Base-by-base conservation (phyloP, 2,797 vertebrate species). In the Pipistrellus nathusii region DNA sequence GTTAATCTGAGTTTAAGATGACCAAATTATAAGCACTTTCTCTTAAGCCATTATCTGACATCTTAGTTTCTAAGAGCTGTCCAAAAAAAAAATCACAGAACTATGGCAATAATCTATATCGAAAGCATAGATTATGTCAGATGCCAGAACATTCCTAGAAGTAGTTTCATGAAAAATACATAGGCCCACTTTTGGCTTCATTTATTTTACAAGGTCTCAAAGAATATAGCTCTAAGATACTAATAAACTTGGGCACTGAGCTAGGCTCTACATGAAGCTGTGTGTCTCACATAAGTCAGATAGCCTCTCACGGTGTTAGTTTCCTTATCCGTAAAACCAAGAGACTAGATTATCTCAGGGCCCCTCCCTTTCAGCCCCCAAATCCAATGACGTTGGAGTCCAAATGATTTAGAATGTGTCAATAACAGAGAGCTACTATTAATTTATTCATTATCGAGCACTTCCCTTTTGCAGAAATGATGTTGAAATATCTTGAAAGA, bases 351-450 rank as follows among this genome's bases (percentile, higher is more conserved):
- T 18, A 90, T 48, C 46, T 83, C 75, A 72, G 71, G 12, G 51
- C 38, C 11, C 25, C 6, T 85, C 41, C 13, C 53, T 91, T 78
- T 83, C 21, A 90, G 21, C 6, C 17, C 75, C 66, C 46, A 83
- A 87, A 77, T 66, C 46, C 46, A 90, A n/a, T 76, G 41, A 77
- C 30, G 15, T 90, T 83, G 82, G 5, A 2, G 53, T 78, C 87
- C 55, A 86, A n/a, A 69, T 90, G 91, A 87, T 76, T 87, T 38
- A 87, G 80, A 78, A 89, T 59, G 53, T 69, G 93, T 81, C 32
- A 73, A 4, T 83, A 85, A 59, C 55, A 85, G 77, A 90, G 18
- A 72, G 20, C 27, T 46, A 73, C 57, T 51, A 80, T 48, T 38
- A 88, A 92, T 41, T 69, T 85, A 80, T 44, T 77, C 51, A 13